Evolutionary conservation across 2,888 invertebrate genomes (phyloP).

Genomic region (Chloroclystis v-ata): DNA sequence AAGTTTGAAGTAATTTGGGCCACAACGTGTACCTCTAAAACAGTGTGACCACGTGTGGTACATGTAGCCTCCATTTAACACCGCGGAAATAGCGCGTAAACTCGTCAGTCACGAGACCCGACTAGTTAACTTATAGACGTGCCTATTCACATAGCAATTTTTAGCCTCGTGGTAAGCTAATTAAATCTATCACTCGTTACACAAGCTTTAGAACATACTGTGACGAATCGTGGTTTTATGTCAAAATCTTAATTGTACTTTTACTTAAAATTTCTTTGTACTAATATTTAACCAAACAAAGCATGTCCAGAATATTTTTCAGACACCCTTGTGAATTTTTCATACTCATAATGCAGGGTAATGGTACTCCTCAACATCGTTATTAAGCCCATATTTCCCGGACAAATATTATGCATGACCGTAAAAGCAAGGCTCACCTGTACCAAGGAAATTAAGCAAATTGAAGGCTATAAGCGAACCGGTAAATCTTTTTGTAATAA

Average conservation of each 20-base stretch:
- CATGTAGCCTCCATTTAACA: slow-evolving; percentile 67
- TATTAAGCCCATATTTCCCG: slow-evolving; percentile 31
- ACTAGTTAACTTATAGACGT: slow-evolving; percentile 42
- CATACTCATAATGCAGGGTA: slow-evolving; percentile 6
- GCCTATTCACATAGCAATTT: no score
- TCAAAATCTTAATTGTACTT: no score
- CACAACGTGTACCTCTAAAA: neutral
- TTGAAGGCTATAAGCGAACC: slow-evolving; percentile 42
- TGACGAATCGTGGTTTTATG: no score
- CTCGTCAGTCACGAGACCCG: slow-evolving; percentile 47
- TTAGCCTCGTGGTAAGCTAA: no score
- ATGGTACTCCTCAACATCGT: slow-evolving; percentile 29
- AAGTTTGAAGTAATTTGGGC: no score
- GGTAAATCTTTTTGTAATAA: slow-evolving; percentile 47
- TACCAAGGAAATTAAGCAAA: slow-evolving; percentile 43
- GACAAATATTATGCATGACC: slow-evolving; percentile 38
- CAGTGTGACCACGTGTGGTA: slow-evolving; percentile 46
- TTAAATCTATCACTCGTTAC: no score
- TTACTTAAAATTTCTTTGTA: no score
- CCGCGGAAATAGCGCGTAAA: slow-evolving; percentile 50
- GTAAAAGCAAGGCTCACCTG: slow-evolving; percentile 38
- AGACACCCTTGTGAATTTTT: slow-evolving; percentile 2
- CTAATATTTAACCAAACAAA: no score
- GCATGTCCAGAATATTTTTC: no score
- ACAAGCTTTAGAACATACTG: no score